Base-by-base conservation (phyloP, 2,113 vertebrate genomes). In the Thunnus maccoyii region DNA sequence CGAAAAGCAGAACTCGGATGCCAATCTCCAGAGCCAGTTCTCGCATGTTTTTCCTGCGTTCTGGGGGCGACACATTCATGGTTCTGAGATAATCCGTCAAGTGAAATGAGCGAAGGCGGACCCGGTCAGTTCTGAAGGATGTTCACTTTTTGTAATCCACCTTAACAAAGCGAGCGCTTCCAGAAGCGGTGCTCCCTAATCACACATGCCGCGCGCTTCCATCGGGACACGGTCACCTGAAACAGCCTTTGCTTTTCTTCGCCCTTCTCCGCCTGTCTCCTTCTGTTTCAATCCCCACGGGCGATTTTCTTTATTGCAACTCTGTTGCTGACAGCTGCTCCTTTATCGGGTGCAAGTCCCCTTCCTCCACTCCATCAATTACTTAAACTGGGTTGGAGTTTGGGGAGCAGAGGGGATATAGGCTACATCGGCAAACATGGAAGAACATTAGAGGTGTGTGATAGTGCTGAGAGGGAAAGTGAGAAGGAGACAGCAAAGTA, bases 1-100 rank as follows among this genome's bases (percentile, higher is more conserved):
- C 95, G 71, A 96, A 95, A 9, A 96, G 95, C 79, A 95, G 89
- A 85, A 95, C 93, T 86, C 95, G 91, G 73, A 95, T 91, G 71
- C 94, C 93, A 36, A 94, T 93, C 92, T 96, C 95, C 88, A 95
- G 30, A 68, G 91, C 94, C 88, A 96, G 80, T 18, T 92, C 93
- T 4, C 93, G 89, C 78, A 94, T 84, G 90, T 80, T 92, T 94
- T 95, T 96, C 92, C 93, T 94, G 56, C 94, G 89, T 76, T 96
- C 94, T 2, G 93, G 76, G 6, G 93, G 94, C 50, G 94, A 93
- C 89, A 92, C 94, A 80, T 95, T 96, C 94, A 96, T 96, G 78
- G 15, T 88, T 73, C 76, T 36, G 25, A 22, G 80, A 69, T 80
- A 87, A 86, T 89, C 89, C 92, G 66, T 58, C 72, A 80, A 74